Percentiles rank a stretch among this genome's conserved stretches.
phyloP scores from a whole-genome alignment of 2,888 invertebrate species.

The Heteropelma amictum region DNA sequence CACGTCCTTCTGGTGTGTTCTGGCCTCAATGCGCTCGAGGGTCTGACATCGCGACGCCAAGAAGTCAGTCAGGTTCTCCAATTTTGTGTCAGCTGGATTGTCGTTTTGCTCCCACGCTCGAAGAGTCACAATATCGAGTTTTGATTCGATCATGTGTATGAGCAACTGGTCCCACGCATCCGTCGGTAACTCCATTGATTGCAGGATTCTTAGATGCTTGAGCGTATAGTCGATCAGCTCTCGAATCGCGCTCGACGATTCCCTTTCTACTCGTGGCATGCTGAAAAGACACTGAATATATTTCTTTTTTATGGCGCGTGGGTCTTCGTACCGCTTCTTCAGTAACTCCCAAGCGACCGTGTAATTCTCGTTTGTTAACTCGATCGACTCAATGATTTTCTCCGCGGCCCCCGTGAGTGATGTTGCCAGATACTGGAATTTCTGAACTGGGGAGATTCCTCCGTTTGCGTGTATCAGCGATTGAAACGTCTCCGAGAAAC shows the following conservation, averaged over 20 bases:
- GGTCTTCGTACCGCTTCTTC: constrained; percentile 51
- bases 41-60: background rate
- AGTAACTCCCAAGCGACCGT: constrained; percentile 42
- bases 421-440: constrained; percentile 55
- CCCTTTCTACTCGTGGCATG: constrained; percentile 36
- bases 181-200: constrained; percentile 38
- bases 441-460: constrained; percentile 39
- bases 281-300: constrained; percentile 47
- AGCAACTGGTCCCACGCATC: constrained; percentile 52
- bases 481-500: constrained; percentile 53
- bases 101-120: background rate
- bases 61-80: background rate
- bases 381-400: constrained; percentile 51
- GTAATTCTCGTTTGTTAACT: constrained; percentile 53
- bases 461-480: constrained; percentile 50
- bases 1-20: constrained; percentile 12
- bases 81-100: background rate
- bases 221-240: constrained; percentile 44
- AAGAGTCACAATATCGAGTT: background rate
- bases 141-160: constrained; percentile 43
- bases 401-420: constrained; percentile 42
- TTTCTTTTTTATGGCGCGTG: constrained; percentile 42
- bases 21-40: constrained; percentile 35
- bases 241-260: constrained; percentile 49
- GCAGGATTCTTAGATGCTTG: constrained; percentile 52